These are phyloP conservation scores for Pyrochroa serraticornis DNA, from an alignment of 2,888 invertebrate species.

Conservation along the genomic window DNA sequence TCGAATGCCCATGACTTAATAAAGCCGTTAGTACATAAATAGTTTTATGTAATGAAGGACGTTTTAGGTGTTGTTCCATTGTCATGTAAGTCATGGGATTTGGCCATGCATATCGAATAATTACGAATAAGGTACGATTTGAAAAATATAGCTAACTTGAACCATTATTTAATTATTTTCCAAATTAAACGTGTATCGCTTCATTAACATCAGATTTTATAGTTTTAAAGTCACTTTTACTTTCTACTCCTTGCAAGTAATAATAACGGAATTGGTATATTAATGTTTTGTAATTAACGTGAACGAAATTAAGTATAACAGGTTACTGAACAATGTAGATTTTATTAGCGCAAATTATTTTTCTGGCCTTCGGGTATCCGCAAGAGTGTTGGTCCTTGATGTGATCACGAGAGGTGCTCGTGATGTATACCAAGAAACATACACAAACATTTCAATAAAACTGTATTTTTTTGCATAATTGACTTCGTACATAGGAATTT, in stretches of 20 bases:
- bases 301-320: too few relatives aligned
- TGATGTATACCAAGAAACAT: not conserved
- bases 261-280: too few relatives aligned
- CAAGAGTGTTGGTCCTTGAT: not conserved
- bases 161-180: not conserved
- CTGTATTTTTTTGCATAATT: too few relatives aligned
- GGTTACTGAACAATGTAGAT: too few relatives aligned
- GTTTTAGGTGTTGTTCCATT: constrained; percentile 14
- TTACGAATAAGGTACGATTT: constrained; percentile 2
- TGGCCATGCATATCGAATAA: not conserved
- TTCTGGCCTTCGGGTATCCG: not conserved
- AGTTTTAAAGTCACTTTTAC: too few relatives aligned
- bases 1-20: constrained; percentile 8
- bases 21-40: not conserved
- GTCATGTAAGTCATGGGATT: constrained; percentile 6
- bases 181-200: too few relatives aligned
- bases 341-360: not conserved
- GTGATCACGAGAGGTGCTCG: not conserved
- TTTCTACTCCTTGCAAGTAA: too few relatives aligned
- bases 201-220: too few relatives aligned
- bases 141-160: not conserved
- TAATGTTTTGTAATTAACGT: too few relatives aligned
- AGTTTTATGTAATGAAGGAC: constrained; percentile 20
- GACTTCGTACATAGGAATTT: too few relatives aligned
- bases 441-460: too few relatives aligned